Base-by-base conservation (phyloP, 2,113 vertebrate species). In the Pollachius pollachius region DNA sequence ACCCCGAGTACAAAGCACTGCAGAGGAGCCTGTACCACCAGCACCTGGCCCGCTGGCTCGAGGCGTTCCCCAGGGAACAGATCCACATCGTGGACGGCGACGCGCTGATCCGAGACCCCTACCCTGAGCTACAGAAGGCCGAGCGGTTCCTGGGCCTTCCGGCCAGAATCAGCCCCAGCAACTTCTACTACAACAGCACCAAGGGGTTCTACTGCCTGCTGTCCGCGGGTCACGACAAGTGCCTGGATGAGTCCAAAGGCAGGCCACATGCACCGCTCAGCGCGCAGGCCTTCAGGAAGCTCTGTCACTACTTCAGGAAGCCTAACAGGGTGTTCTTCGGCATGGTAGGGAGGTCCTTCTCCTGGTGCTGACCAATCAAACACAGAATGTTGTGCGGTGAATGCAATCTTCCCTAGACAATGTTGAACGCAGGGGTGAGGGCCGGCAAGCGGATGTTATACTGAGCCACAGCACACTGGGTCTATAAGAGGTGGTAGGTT, bases 121-220 rank as follows among this genome's bases (percentile, higher is more conserved):
- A 92, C 68, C 88, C 91, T 0, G 93, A 94, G 83, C 89, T 94
- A 69, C 91, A 85, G 23, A 88, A 87, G 19, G 92, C 91, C 0
- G 94, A 94, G 72, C 74, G 56, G 21, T 94, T 94, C 70, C 85
- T 94, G 68, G 84, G 89, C 15, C 87, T 94, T 52, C 79, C 84
- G 0, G 88, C 92, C 2, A 83, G 78, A 59, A 91, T 94, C 65
- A 87, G 79, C 62, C 87, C 89, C 0, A 66, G 74, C 73, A 94
- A 94, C 82, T 94, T 94, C 80, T 94, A 93, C 81, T 94, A 93
- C 86, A 94, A 94, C 82, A 75, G 81, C 75, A 94, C 93, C 52
- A 94, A 93, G 73, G 93, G 93, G 58, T 94, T 94, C 88, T 94
- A 93, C 86, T 94, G 94, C 84, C 89, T 94, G 59, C 81, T 89